These are phyloP conservation scores for Sparidentex hasta DNA, from an alignment of 2,797 vertebrate species.

Conservation along the genomic window DNA sequence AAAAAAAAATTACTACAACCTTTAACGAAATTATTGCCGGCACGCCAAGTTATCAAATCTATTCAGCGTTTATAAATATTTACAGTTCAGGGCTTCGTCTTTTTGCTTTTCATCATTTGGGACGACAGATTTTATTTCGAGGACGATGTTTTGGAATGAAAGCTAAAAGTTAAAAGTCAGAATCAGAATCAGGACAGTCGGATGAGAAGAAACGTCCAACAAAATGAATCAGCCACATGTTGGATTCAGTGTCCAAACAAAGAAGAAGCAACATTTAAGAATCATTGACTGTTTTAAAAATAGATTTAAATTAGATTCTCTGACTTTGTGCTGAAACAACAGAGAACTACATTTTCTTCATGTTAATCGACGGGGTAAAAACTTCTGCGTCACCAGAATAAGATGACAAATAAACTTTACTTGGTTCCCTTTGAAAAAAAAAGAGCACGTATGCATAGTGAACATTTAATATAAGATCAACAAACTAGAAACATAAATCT, in stretches of 20 bases:
- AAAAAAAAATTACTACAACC: conserved; percentile 4
- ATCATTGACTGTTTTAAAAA: not conserved
- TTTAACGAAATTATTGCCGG: conserved; percentile 20
- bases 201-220: not conserved
- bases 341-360: too few relatives aligned
- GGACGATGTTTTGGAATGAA: not conserved
- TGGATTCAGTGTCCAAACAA: too few relatives aligned
- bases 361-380: too few relatives aligned
- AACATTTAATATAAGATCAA: not conserved
- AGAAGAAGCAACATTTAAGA: too few relatives aligned
- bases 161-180: conserved; percentile 1
- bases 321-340: too few relatives aligned
- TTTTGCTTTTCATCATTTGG: not conserved
- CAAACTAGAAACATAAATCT: not conserved
- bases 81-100: conserved; percentile 15
- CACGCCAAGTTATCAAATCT: conserved; percentile 31
- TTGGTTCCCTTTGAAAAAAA: not conserved
- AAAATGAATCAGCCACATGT: too few relatives aligned
- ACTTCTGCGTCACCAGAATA: not conserved
- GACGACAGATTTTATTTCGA: not conserved
- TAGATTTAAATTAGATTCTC: too few relatives aligned
- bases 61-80: conserved; percentile 25
- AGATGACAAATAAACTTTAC: not conserved
- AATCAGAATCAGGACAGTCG: not conserved
- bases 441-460: not conserved